Percentiles rank a stretch among this genome's conserved stretches.
Conservation (phyloP, 2,888 invertebrate species). For the Acanthosepion esculentum region DNA sequence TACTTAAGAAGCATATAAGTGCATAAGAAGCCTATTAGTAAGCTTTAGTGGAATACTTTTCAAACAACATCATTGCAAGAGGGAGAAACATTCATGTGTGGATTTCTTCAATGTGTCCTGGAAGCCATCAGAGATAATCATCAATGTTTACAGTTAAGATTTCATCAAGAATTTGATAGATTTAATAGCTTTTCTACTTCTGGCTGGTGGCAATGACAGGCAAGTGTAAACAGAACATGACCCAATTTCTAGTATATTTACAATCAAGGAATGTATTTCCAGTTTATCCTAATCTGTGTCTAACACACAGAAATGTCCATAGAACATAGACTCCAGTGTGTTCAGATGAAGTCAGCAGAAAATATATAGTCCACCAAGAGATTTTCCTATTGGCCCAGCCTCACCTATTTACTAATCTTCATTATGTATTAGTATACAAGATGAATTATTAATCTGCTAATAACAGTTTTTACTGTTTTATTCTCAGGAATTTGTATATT, state of each 20-base stretch:
- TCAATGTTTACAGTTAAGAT: constrained; percentile 6
- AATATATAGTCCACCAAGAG: neutral
- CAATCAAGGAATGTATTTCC: neutral
- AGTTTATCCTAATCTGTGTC: neutral
- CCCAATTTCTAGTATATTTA: neutral
- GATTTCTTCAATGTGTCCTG: neutral
- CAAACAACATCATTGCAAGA: too few relatives aligned
- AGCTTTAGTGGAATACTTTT: too few relatives aligned
- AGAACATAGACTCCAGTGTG: neutral
- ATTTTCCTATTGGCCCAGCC: too few relatives aligned
- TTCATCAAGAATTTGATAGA: constrained; percentile 22
- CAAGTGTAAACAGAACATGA: constrained; percentile 20
- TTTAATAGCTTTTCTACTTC: neutral
- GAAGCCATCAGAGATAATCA: neutral
- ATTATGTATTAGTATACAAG: too few relatives aligned
- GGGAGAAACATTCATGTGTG: neutral
- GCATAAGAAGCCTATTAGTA: too few relatives aligned
- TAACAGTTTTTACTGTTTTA: too few relatives aligned
- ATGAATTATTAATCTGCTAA: too few relatives aligned
- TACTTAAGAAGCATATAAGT: too few relatives aligned
- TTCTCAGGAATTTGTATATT: too few relatives aligned
- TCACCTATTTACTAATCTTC: too few relatives aligned
- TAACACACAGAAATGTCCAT: neutral
- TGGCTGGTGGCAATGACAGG: neutral
- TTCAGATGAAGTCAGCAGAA: neutral